phyloP scores from a whole-genome alignment of 1,140 invertebrate genomes.

The Brachionus calyciflorus region DNA sequence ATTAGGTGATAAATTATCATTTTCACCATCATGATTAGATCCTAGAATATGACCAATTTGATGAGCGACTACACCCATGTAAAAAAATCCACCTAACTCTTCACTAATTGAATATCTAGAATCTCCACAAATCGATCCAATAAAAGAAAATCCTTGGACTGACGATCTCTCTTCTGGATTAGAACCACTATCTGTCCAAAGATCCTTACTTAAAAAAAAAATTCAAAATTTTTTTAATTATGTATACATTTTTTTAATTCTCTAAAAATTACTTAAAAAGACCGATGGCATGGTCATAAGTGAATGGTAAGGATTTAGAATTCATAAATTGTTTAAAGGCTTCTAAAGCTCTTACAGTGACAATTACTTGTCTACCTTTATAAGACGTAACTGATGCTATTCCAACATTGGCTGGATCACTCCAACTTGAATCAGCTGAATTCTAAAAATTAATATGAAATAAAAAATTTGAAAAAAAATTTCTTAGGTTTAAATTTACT shows the following conservation, averaged over 20 bases:
- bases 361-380: constrained; percentile 37
- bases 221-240: background rate
- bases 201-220: constrained; percentile 30
- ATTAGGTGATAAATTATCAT: background rate
- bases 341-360: background rate
- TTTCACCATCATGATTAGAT: constrained; percentile 13
- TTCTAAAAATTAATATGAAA: background rate
- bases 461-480: background rate
- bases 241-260: background rate
- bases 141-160: constrained; percentile 1
- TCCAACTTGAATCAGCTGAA: constrained; percentile 20
- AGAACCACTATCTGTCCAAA: background rate
- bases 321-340: constrained; percentile 41
- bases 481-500: background rate
- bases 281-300: constrained; percentile 40
- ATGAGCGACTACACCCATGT: constrained; percentile 14
- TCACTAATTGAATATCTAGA: constrained; percentile 40
- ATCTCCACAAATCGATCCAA: background rate
- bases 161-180: constrained; percentile 24
- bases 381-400: constrained; percentile 17
- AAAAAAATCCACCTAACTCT: constrained; percentile 46
- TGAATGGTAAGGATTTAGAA: background rate
- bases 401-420: constrained; percentile 14
- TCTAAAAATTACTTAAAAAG: constrained; percentile 12
- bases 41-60: constrained; percentile 35